These are phyloP conservation scores for Ispidina lecontei DNA, from an alignment of 2,797 vertebrate genomes.

Conservation along the genomic window DNA sequence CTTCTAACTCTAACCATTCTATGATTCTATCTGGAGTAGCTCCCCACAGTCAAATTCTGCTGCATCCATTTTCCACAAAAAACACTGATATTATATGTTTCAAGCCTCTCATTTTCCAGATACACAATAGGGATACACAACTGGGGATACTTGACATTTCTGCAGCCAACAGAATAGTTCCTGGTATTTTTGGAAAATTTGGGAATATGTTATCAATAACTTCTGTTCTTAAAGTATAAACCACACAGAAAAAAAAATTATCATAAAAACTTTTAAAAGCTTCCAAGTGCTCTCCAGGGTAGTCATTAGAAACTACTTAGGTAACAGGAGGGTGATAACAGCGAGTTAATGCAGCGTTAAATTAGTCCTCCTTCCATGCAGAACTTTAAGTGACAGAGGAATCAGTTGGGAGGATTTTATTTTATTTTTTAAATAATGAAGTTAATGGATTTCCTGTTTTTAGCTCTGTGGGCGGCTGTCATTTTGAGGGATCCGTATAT, in stretches of 20 bases:
- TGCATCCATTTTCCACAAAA: neutral
- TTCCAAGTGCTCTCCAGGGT: slow-evolving; percentile 78
- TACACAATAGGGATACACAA: neutral
- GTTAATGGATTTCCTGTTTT: slow-evolving; percentile 80
- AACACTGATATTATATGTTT: fast-evolving
- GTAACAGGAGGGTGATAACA: slow-evolving; percentile 75
- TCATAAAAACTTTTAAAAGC: slow-evolving; percentile 80
- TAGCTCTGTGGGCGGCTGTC: slow-evolving; percentile 75
- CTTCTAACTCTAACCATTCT: too few relatives aligned
- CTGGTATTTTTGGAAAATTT: neutral
- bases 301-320: slow-evolving; percentile 79
- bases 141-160: neutral
- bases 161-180: neutral
- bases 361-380: slow-evolving; percentile 66
- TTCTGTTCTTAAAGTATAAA: slow-evolving; percentile 71
- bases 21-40: too few relatives aligned
- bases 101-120: neutral
- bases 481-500: slow-evolving; percentile 66
- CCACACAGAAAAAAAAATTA: slow-evolving; percentile 16
- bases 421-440: slow-evolving; percentile 64
- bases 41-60: neutral
- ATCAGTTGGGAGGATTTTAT: slow-evolving; percentile 67
- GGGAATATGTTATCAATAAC: slow-evolving; percentile 49
- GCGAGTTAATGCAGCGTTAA: slow-evolving; percentile 74
- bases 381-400: slow-evolving; percentile 57